Base-by-base conservation (phyloP, 2,113 vertebrate genomes). In the Geococcyx californianus region DNA sequence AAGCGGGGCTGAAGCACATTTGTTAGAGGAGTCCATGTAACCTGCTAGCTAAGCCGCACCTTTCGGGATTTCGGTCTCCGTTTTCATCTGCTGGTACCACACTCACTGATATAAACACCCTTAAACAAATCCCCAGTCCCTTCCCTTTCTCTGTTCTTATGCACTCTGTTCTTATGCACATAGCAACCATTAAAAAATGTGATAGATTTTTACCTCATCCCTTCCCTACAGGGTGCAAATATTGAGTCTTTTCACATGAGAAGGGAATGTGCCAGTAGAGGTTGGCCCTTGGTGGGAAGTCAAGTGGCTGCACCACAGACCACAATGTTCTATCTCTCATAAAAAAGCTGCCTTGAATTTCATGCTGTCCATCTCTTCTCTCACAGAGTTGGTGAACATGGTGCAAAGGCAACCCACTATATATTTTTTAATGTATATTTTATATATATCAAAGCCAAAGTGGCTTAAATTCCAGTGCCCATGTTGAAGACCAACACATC, bases 401-500 rank as follows among this genome's bases (percentile, higher is more conserved):
- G 59, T 18, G 26, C 51, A 40, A 42, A 49, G 24, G 20, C 17
- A 75, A 38, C 7, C 33, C 19, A 13, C 0, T 47, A 47, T 47
- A 47, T 47, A 42, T 47, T 19, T 47, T 49, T 12, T 49, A 49
- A n/a, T n/a, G n/a, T 49, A 49, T 49, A 49, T 49, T 24, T 49
- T 24, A 49, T 49, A 24, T 49, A 49, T 49, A 49, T 45, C 73
- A 54, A 67, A 49, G n/a, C n/a, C 15, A 11, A 19, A 82, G 38
- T 7, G 15, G 11, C 24, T 84, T 51, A 56, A 47, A 59, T 6
- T 9, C 20, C 47, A 24, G 3, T 2, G 5, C 18, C 54, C 2
- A 1, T 5, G 11, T 29, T 52, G 73, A 62, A 58, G 2, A 49
- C 4, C 20, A 42, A 4, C 29, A 3, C 3, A 2, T 63, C 26